A percentile compares a stretch with the other conserved stretches of the same genome.
Conservation (phyloP, 1,140 invertebrate genomes). For the Halictus rubicundus region DNA sequence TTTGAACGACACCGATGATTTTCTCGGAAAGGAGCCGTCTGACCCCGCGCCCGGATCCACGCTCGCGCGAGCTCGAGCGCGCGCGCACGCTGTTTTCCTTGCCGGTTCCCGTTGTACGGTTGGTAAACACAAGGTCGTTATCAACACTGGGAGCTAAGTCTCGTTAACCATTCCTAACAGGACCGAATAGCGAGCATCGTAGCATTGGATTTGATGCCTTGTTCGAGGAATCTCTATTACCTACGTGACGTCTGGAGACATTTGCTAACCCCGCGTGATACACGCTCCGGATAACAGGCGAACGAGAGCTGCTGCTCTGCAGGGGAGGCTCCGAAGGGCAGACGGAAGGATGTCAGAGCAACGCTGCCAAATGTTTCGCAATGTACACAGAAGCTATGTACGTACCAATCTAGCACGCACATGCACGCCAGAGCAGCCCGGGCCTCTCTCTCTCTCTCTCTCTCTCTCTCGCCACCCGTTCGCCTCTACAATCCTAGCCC, state of each 20-base stretch:
- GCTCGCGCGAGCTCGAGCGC: no score
- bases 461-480: no score
- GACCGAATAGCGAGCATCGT: slow-evolving; percentile 63
- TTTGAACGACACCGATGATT: no score
- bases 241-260: slow-evolving; percentile 65
- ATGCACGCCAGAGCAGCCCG: not conserved
- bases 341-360: slow-evolving; percentile 46
- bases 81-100: not conserved
- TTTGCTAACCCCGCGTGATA: slow-evolving; percentile 61
- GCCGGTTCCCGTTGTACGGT: slow-evolving; percentile 51
- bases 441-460: not conserved
- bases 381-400: slow-evolving; percentile 26
- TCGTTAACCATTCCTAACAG: slow-evolving; percentile 67
- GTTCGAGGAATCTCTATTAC: slow-evolving; percentile 53
- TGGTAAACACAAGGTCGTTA: slow-evolving; percentile 64
- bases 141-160: slow-evolving; percentile 62
- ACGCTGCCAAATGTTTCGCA: slow-evolving; percentile 50
- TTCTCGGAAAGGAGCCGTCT: no score
- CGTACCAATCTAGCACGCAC: slow-evolving; percentile 29
- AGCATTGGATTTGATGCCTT: slow-evolving; percentile 64
- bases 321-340: slow-evolving; percentile 21
- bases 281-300: slow-evolving; percentile 61
- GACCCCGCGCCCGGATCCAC: no score
- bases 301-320: slow-evolving; percentile 43
- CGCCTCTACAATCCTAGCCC: no score